A percentile compares a stretch with the other conserved stretches of the same genome.
These are phyloP conservation scores for Nymphalis c-album DNA, from an alignment of 2,888 invertebrate species.

Conservation along the genomic window DNA sequence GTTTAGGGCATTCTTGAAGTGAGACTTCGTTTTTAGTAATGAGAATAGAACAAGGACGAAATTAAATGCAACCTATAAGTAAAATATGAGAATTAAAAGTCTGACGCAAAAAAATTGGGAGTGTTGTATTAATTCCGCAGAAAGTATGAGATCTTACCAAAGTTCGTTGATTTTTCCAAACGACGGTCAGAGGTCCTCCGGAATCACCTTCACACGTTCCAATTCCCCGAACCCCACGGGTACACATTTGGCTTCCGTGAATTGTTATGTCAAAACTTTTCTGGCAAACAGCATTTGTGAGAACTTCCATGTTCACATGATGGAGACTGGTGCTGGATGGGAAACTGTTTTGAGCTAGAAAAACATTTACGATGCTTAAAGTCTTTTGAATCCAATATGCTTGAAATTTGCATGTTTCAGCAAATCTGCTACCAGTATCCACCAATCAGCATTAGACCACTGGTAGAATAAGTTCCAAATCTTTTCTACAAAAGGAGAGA, in stretches of 20 bases:
- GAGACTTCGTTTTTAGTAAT: not conserved
- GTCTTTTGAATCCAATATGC: no score
- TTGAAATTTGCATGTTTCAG: no score
- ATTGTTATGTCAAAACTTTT: slow-evolving; percentile 59
- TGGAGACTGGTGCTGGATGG: slow-evolving; percentile 52
- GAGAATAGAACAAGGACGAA: no score
- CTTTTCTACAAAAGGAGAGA: no score
- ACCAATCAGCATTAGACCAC: no score
- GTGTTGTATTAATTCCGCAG: not conserved
- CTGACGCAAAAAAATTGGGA: no score
- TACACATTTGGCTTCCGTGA: slow-evolving; percentile 70
- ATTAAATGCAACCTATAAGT: no score
- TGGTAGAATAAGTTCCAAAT: no score
- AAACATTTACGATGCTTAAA: not conserved
- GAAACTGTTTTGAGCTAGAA: slow-evolving; percentile 45
- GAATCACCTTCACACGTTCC: slow-evolving; percentile 76
- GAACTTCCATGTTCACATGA: slow-evolving; percentile 52
- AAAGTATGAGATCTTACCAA: slow-evolving; percentile 49
- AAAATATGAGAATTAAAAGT: no score
- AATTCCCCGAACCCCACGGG: slow-evolving; percentile 60
- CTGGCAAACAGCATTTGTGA: slow-evolving; percentile 69
- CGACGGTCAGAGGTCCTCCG: slow-evolving; percentile 62
- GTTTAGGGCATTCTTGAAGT: not conserved
- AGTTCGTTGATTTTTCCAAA: slow-evolving; percentile 49
- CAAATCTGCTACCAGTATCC: no score